Evolutionary conservation across 2,888 invertebrate species (phyloP).

Genomic region (Catocala nupta): DNA sequence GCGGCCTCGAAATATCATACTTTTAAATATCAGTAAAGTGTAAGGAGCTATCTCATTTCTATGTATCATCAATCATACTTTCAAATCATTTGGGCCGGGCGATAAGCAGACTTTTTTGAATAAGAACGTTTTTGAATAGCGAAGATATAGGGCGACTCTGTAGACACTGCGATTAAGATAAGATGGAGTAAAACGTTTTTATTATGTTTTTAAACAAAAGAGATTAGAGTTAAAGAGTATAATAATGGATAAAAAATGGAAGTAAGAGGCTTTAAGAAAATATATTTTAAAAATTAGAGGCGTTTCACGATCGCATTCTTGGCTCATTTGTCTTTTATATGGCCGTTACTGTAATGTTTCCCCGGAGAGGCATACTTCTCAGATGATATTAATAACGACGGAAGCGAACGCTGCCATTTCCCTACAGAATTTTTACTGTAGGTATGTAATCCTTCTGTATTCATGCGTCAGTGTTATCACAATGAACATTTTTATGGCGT

Average conservation of each 20-base stretch:
- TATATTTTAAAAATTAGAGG: slow-evolving; percentile 64
- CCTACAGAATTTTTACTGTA: slow-evolving; percentile 50
- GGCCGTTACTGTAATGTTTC: slow-evolving; percentile 70
- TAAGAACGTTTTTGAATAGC: slow-evolving; percentile 61
- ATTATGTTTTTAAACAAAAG: slow-evolving; percentile 59
- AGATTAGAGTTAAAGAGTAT: slow-evolving; percentile 52
- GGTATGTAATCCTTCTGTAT: slow-evolving; percentile 41
- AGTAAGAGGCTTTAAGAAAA: slow-evolving; percentile 52
- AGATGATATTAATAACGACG: slow-evolving; percentile 69
- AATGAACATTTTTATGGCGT: slow-evolving; percentile 11
- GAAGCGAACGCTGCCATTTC: slow-evolving; percentile 64
- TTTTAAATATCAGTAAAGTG: slow-evolving; percentile 63
- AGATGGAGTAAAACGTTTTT: slow-evolving; percentile 57
- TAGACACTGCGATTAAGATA: slow-evolving; percentile 57
- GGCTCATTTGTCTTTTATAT: slow-evolving; percentile 74
- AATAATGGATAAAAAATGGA: slow-evolving; percentile 49
- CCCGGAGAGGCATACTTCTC: slow-evolving; percentile 65
- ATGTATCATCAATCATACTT: slow-evolving; percentile 74
- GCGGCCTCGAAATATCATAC: slow-evolving; percentile 52
- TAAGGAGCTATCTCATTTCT: slow-evolving; percentile 64
- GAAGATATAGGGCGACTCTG: slow-evolving; percentile 55
- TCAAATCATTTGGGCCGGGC: slow-evolving; percentile 65
- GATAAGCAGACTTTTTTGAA: slow-evolving; percentile 66
- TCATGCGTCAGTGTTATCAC: slow-evolving; percentile 20
- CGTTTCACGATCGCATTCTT: slow-evolving; percentile 64